phyloP scores from a whole-genome alignment of 1,140 invertebrate genomes.

The Melanaphis sacchari region DNA sequence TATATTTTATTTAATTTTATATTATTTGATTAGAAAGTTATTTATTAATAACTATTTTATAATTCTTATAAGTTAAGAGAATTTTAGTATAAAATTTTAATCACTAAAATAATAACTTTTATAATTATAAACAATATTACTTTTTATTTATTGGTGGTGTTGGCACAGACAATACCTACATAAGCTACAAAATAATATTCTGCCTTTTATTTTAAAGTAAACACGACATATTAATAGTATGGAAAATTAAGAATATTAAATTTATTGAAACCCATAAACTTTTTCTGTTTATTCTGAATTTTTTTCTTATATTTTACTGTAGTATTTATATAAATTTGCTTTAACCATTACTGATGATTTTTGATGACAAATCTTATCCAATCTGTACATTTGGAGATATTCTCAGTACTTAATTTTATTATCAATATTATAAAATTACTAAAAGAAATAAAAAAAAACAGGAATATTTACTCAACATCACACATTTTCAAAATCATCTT shows the following conservation, averaged over 20 bases:
- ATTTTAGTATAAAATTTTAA: background rate
- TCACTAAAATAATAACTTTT: background rate
- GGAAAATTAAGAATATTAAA: background rate
- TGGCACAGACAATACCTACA: background rate
- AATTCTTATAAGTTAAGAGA: background rate
- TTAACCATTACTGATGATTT: background rate
- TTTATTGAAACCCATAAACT: background rate
- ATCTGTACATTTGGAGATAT: no score
- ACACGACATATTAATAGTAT: background rate
- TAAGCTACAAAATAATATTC: background rate
- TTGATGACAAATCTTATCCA: no score
- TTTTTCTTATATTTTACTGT: background rate
- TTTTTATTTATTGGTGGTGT: background rate
- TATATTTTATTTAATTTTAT: background rate
- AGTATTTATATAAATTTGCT: background rate
- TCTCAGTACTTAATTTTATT: no score
- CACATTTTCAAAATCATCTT: no score
- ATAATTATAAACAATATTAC: background rate
- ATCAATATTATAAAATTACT: no score
- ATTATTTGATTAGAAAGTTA: background rate
- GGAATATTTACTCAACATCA: no score
- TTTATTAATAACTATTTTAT: background rate
- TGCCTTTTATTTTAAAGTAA: background rate
- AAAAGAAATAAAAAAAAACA: no score
- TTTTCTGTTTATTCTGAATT: background rate